Evolutionary conservation across 1,140 invertebrate species (phyloP).

Genomic region (Psix sp.): DNA sequence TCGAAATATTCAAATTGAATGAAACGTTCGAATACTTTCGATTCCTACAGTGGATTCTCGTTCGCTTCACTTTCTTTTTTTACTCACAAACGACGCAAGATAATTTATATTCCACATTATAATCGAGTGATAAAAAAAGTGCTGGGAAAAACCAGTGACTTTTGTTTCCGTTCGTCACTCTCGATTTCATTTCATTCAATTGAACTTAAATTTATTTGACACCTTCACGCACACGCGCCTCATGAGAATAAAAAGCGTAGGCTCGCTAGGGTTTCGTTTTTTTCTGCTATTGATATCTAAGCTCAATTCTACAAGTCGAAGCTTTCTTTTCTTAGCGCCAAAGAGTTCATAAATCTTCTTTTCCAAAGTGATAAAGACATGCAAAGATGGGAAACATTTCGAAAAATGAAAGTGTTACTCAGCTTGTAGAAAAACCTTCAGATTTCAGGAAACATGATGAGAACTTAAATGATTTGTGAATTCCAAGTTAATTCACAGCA

Average conservation of each 20-base stretch:
- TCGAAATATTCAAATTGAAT: conserved; percentile 55
- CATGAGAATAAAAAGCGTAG: too few species aligned
- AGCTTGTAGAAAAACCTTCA: conserved; percentile 10
- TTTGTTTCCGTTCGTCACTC: conserved; percentile 20
- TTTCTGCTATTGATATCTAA: too few species aligned
- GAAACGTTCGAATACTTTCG: conserved; percentile 49
- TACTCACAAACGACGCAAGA: conserved; percentile 35
- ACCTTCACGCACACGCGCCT: too few species aligned
- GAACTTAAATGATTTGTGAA: too few species aligned
- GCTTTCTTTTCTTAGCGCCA: too few species aligned
- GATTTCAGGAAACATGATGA: conserved; percentile 12
- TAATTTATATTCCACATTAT: conserved; percentile 27
- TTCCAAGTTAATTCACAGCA: too few species aligned
- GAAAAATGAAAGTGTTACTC: conserved; percentile 30
- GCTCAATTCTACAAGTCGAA: too few species aligned
- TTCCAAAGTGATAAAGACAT: background rate
- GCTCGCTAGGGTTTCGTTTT: too few species aligned
- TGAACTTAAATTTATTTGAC: conserved; percentile 16
- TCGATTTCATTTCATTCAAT: conserved; percentile 30
- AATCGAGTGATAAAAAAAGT: conserved; percentile 22
- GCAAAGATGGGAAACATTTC: conserved; percentile 6
- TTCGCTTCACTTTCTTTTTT: conserved; percentile 57
- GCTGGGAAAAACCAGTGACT: conserved; percentile 19
- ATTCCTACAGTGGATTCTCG: conserved; percentile 34
- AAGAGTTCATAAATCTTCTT: conserved; percentile 12